These are phyloP conservation scores for Bombyx mori DNA, from an alignment of 1,140 invertebrate species.

Conservation along the genomic window DNA sequence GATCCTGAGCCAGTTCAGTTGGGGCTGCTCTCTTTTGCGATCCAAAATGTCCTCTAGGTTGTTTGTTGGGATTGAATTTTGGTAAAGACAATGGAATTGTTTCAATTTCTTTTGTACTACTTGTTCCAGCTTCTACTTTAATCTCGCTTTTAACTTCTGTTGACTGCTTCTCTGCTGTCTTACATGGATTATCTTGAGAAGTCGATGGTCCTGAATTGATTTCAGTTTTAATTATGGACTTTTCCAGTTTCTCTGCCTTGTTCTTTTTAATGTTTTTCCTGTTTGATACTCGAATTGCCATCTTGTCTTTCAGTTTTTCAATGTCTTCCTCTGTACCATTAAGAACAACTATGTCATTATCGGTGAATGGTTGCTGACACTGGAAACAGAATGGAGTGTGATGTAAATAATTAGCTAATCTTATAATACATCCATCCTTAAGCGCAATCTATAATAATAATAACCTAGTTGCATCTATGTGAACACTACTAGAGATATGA, in stretches of 20 bases:
- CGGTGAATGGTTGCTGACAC: constrained; percentile 84
- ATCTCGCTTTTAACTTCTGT: constrained; percentile 20
- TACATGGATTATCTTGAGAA: constrained; percentile 4
- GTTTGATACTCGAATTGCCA: constrained; percentile 75
- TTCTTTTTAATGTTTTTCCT: constrained; percentile 81
- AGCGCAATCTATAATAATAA: too few relatives aligned
- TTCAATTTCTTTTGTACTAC: constrained; percentile 44
- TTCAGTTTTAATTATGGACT: constrained; percentile 20
- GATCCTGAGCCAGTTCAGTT: constrained; percentile 71
- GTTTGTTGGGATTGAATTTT: constrained; percentile 62
- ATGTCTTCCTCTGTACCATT: constrained; percentile 90
- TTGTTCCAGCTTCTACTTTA: constrained; percentile 24
- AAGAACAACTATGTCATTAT: constrained; percentile 87
- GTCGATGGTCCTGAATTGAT: constrained; percentile 18
- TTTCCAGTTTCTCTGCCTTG: constrained; percentile 40
- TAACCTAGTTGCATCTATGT: too few relatives aligned
- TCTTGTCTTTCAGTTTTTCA: constrained; percentile 76
- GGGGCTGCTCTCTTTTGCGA: constrained; percentile 48
- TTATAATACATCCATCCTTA: constrained; percentile 20
- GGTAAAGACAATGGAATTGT: constrained; percentile 58
- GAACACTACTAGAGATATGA: too few relatives aligned
- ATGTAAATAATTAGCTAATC: constrained; percentile 2
- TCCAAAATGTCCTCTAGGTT: constrained; percentile 53
- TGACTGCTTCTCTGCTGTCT: background rate
- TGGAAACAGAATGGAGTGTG: constrained; percentile 45